These are phyloP conservation scores for Eupithecia exiguata DNA, from an alignment of 2,888 invertebrate species.

Conservation along the genomic window DNA sequence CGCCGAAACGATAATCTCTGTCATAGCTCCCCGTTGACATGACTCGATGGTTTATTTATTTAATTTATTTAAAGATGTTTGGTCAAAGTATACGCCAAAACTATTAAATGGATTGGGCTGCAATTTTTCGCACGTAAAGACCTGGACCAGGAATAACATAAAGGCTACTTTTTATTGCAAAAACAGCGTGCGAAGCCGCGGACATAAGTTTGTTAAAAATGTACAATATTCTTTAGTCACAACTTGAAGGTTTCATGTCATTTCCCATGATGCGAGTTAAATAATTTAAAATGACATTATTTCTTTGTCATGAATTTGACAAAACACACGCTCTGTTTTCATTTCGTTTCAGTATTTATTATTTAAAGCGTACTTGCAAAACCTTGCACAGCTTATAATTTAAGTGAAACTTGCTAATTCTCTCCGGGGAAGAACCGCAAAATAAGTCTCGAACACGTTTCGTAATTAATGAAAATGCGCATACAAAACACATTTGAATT, in stretches of 20 bases:
- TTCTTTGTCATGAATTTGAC: background rate
- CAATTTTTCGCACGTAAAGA: too few species aligned
- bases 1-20: too few species aligned
- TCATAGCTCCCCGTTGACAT: too few species aligned
- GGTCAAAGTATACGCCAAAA: too few species aligned
- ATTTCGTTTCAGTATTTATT: background rate
- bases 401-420: constrained; percentile 10
- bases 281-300: too few species aligned
- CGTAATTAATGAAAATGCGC: constrained; percentile 31
- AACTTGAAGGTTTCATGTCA: background rate
- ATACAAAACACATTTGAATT: constrained; percentile 34
- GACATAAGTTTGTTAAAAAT: too few species aligned
- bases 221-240: background rate
- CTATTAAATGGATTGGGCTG: too few species aligned
- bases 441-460: constrained; percentile 31
- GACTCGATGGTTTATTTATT: too few species aligned
- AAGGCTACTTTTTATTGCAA: too few species aligned
- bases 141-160: too few species aligned
- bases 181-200: too few species aligned
- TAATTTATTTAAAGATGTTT: too few species aligned
- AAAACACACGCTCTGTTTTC: background rate
- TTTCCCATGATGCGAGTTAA: background rate
- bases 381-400: background rate
- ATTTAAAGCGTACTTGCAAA: background rate
- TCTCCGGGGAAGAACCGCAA: constrained; percentile 22